Evolutionary conservation across 1,140 invertebrate species (phyloP), one percentile per base, ranked within the genome.

Genomic region (Melanaphis sacchari): DNA sequence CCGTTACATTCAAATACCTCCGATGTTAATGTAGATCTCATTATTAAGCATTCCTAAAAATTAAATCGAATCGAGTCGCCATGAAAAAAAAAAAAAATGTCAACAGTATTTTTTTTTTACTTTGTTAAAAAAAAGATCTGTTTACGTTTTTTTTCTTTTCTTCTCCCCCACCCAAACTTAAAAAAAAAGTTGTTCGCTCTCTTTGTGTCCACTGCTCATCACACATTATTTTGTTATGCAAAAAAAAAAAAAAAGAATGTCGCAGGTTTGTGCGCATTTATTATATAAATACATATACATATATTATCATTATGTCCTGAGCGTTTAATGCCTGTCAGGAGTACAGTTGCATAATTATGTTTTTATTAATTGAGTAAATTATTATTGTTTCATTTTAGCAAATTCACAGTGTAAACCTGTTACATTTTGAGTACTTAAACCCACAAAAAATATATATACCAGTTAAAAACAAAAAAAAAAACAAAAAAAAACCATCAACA

Each of bases 1-100:
- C 96, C 97, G 98, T 95, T 99, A 99, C 96, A 97, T 98, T 94
- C 98, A 98, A 95, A 97, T 98, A 94, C 97, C 97, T 94, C 97
- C 97, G 84, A 97, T 98, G 95, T 93, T 93, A 93, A 93, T 93
- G 91, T 93, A 93, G 91, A 93, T 93, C 91, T 93, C 91, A 93
- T 93, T 84, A 92, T 93, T 85, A 93, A 93, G 97, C 97, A 95
- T 97, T 98, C 93, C 94, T 94, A 94, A 94, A 81, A 94, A 36
- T 54, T 22, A 24, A 85, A 93, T 43, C 41, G 41, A 90, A 93
- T 43, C 93, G 38, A 76, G 43, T 93, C 52, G 87, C 84, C 84
- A 93, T 89, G 66, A 76, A 89, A 88, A 66, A 88, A n/a, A n/a
- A n/a, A 82, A 82, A 84, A 52, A 24, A 84, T n/a, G 59, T 76